A percentile compares a stretch with the other conserved stretches of the same genome.
Evolutionary conservation across 2,797 vertebrate species (phyloP).

Genomic region (Staurois parvus): DNA sequence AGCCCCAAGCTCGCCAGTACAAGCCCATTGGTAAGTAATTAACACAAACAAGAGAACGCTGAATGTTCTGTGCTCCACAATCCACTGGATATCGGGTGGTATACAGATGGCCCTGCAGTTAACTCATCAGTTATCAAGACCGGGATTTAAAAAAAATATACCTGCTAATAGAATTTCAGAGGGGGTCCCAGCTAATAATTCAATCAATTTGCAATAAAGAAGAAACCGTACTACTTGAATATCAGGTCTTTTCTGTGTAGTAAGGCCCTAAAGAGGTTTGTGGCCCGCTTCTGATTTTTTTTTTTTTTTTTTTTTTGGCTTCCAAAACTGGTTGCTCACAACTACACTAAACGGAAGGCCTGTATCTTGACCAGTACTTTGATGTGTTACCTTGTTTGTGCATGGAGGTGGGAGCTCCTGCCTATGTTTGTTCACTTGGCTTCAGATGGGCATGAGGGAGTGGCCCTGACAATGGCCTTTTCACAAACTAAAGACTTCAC

Average conservation of each 20-base stretch:
- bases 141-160: too few species aligned
- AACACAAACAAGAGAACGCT: background rate
- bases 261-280: background rate
- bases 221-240: too few species aligned
- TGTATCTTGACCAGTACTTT: slow-evolving; percentile 17
- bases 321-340: background rate
- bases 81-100: too few species aligned
- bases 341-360: background rate
- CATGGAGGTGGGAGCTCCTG: background rate
- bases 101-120: too few species aligned
- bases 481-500: background rate
- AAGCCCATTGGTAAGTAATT: slow-evolving; percentile 87
- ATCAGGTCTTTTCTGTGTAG: too few species aligned
- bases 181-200: too few species aligned
- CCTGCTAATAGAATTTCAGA: too few species aligned
- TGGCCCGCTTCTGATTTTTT: background rate
- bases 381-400: slow-evolving; percentile 23
- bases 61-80: background rate
- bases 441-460: slow-evolving; percentile 22
- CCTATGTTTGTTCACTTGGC: slow-evolving; percentile 42
- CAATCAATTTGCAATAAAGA: too few species aligned
- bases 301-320: too few species aligned
- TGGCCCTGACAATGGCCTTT: slow-evolving; percentile 35
- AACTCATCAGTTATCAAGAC: too few species aligned
- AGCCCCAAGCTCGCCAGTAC: slow-evolving; percentile 88